phyloP scores from a whole-genome alignment of 2,888 invertebrate genomes.

The Drosophila meridiana region DNA sequence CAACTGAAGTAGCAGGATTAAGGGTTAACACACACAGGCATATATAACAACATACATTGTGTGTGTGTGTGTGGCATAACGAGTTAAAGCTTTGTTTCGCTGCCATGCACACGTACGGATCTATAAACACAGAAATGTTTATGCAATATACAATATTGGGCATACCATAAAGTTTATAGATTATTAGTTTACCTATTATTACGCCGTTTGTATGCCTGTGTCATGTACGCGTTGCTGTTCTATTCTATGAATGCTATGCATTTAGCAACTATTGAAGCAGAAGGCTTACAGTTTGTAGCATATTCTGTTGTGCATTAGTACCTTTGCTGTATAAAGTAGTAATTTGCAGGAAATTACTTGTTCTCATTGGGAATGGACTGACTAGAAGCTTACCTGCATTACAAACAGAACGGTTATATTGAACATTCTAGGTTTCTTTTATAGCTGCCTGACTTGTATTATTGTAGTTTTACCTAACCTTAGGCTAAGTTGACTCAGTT shows the following conservation, averaged over 20 bases:
- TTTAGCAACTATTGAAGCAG: background rate
- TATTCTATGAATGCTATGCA: background rate
- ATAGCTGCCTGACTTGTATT: background rate
- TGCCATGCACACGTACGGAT: background rate
- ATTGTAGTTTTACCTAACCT: too few species aligned
- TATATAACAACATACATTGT: constrained; percentile 11
- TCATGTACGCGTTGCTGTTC: background rate
- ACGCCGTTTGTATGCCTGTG: background rate
- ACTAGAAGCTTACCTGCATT: background rate
- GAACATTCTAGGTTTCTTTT: background rate
- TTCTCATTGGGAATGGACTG: background rate
- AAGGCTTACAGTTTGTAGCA: background rate
- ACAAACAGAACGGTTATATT: background rate
- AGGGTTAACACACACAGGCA: constrained; percentile 2
- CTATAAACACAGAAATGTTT: background rate
- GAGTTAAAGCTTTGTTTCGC: background rate
- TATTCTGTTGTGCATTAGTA: background rate
- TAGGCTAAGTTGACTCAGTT: background rate
- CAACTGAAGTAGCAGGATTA: constrained; percentile 19
- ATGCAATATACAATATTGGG: background rate
- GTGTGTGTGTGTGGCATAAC: constrained; percentile 11
- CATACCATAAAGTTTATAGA: background rate
- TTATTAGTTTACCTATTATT: background rate
- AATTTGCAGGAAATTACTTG: background rate
- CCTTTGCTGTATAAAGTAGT: too few species aligned